Evolutionary conservation across 2,113 vertebrate genomes (phyloP).

Genomic region (Alaudala cheleensis): DNA sequence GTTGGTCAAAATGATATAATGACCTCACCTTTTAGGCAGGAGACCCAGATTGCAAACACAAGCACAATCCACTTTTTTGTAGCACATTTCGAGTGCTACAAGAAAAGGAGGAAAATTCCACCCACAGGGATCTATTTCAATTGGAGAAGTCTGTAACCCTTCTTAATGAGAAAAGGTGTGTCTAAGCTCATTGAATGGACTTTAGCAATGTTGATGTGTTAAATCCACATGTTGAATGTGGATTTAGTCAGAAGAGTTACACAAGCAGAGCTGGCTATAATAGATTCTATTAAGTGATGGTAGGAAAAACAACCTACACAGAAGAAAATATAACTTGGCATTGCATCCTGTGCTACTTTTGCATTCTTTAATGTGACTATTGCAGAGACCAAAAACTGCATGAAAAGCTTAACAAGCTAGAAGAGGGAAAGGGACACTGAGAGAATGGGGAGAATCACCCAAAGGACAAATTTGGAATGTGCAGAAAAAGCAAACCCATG

Average conservation of each 20-base stretch:
- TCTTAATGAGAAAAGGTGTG: neutral
- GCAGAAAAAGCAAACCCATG: neutral
- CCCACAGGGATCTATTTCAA: neutral
- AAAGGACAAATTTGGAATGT: neutral
- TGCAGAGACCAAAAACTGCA: neutral
- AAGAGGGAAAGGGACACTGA: neutral
- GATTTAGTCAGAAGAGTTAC: neutral
- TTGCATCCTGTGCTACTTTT: neutral
- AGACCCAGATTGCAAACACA: neutral
- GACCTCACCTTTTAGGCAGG: neutral
- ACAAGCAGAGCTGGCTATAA: neutral
- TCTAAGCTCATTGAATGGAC: neutral
- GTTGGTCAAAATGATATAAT: neutral
- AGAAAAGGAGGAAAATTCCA: neutral
- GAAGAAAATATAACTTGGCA: neutral
- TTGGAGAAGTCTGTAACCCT: neutral
- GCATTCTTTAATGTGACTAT: neutral
- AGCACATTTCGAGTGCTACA: neutral
- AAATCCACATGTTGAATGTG: neutral
- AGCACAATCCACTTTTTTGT: neutral
- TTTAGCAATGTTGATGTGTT: neutral
- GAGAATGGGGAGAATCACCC: neutral
- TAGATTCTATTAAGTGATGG: neutral
- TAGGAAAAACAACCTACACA: neutral
- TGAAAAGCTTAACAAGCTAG: neutral